These are phyloP conservation scores for Microplitis mediator DNA, from an alignment of 1,140 invertebrate genomes.

Conservation along the genomic window DNA sequence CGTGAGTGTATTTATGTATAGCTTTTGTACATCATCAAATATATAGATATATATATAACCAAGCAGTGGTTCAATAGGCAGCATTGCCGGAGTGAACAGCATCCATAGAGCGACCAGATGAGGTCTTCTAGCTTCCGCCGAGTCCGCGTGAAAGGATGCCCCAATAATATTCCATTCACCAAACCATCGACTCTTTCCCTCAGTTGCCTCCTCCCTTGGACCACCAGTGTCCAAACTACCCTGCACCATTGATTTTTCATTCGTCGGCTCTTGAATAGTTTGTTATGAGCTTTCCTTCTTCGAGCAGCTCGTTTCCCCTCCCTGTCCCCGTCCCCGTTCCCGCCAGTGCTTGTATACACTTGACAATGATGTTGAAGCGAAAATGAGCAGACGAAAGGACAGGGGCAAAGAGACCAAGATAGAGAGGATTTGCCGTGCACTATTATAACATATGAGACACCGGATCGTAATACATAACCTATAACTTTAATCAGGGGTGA, in stretches of 20 bases:
- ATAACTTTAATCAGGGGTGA: conserved; percentile 59
- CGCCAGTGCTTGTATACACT: background rate
- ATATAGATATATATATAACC: conserved; percentile 40
- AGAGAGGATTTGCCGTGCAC: background rate
- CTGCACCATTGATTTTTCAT: conserved; percentile 59
- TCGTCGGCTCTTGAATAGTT: conserved; percentile 61
- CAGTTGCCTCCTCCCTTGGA: conserved; percentile 25
- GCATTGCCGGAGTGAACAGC: conserved; percentile 55
- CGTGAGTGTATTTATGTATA: conserved; percentile 33
- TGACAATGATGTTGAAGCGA: background rate
- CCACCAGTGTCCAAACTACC: conserved; percentile 31
- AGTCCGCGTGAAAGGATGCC: conserved; percentile 64
- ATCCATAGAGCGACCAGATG: conserved; percentile 60
- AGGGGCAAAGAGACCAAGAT: too few species aligned
- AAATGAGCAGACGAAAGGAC: background rate
- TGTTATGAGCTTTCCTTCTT: conserved; percentile 42
- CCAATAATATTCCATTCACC: conserved; percentile 65
- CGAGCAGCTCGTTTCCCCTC: too few species aligned
- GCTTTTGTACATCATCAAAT: conserved; percentile 28
- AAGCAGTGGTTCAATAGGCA: conserved; percentile 57
- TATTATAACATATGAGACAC: conserved; percentile 3
- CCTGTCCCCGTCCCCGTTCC: too few species aligned
- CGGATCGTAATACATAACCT: conserved; percentile 44
- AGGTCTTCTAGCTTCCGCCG: conserved; percentile 63
- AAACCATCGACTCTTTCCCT: conserved; percentile 38